Base-by-base conservation (phyloP, 2,888 invertebrate species). In the Drosophila mimica region DNA sequence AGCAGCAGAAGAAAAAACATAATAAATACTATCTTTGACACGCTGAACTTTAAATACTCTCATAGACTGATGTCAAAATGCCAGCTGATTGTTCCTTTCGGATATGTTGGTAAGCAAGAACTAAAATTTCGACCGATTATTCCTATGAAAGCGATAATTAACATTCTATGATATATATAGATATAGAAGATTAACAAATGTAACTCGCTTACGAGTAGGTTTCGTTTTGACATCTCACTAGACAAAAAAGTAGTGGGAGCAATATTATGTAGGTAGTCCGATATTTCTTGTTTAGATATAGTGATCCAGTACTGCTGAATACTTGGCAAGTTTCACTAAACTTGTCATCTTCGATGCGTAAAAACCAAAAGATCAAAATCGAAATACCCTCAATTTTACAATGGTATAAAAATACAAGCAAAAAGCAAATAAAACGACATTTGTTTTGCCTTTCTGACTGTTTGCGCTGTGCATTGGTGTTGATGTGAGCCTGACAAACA, bases 401-500 rank as follows among this genome's bases (percentile, higher is more conserved):
- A 15, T 46, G 25, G 8, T 4, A 15, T 25, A 15, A 56, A 43
- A 46, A 20, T 4, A n/a, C 1, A 20, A 38, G 38, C 53, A 40
- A 59, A 52, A 57, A 58, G 34, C 70, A 77, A 73, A 72, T 65
- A 46, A 74, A 78, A 68, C 83, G 67, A 64, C 70, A 77, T 81
- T 86, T 71, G 77, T 76, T 66, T 76, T 72, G 70, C 81, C 62
- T 62, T 75, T 84, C 64, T 51, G 34, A 64, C 69, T 54, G 60
- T 69, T 56, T 54, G 49, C 46, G 48, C 25, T 66, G 56, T 58
- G 49, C 58, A 46, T 66, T 74, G 56, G 49, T 52, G 52, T 76
- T 48, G 17, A 31, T 52, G 43, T 11, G 40, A 28, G 43, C 17
- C 49, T 43, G 34, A 43, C 54, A 60, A 20, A 52, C 38, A 38